Percentiles rank a stretch among this genome's conserved stretches.
These are phyloP conservation scores for Sorex maritimensis DNA, from an alignment of 2,797 vertebrate genomes.

Conservation along the genomic window DNA sequence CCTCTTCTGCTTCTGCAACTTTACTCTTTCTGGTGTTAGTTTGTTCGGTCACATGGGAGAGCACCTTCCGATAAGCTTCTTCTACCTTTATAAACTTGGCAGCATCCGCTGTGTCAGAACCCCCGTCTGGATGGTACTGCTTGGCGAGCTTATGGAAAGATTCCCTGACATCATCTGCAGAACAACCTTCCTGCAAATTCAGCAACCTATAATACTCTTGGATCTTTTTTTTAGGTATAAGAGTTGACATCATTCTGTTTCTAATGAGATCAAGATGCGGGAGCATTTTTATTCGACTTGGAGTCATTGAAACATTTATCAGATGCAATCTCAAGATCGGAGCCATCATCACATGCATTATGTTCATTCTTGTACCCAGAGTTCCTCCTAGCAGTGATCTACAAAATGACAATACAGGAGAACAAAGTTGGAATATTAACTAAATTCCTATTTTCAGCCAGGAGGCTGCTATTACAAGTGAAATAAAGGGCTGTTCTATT, in stretches of 20 bases:
- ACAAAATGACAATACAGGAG: constrained; percentile 68
- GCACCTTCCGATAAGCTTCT: constrained; percentile 94
- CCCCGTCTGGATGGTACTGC: constrained; percentile 96
- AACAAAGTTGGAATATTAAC: constrained; percentile 9
- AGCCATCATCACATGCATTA: constrained; percentile 73
- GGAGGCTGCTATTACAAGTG: not conserved
- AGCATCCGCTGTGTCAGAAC: constrained; percentile 91
- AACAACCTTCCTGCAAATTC: constrained; percentile 92
- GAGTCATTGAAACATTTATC: constrained; percentile 68
- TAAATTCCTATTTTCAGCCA: constrained; percentile 26
- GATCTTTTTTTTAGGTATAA: constrained; percentile 83
- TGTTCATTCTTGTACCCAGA: constrained; percentile 64
- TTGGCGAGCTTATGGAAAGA: constrained; percentile 95
- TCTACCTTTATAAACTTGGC: constrained; percentile 93
- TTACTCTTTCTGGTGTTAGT: constrained; percentile 51
- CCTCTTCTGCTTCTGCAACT: constrained; percentile 88
- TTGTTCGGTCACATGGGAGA: constrained; percentile 90
- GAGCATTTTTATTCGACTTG: constrained; percentile 71
- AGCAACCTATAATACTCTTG: constrained; percentile 94
- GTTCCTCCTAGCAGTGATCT: constrained; percentile 83
- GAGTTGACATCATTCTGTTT: constrained; percentile 83
- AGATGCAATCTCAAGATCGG: constrained; percentile 76
- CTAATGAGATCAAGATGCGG: constrained; percentile 63
- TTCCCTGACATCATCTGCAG: constrained; percentile 92
- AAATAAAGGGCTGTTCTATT: constrained; percentile 19